Percentiles rank a stretch among this genome's conserved stretches.
Conservation (phyloP, 2,888 invertebrate genomes). For the Nesidiocoris tenuis region DNA sequence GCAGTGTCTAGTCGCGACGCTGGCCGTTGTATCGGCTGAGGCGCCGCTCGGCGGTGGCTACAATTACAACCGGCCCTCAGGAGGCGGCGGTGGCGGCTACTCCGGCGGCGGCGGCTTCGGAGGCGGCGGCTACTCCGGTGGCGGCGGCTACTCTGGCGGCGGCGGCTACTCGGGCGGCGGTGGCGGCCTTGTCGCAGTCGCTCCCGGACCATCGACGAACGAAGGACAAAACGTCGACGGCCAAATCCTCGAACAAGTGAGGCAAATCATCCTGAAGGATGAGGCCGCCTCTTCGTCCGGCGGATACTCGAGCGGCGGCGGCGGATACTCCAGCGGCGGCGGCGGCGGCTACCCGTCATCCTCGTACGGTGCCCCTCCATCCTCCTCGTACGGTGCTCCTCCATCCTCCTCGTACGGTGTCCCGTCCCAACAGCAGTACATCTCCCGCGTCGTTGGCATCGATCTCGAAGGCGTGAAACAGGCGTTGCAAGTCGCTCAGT, state of each 20-base stretch:
- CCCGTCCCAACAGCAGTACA: conserved; percentile 58
- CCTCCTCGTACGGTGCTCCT: conserved; percentile 51
- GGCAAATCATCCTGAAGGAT: conserved; percentile 80
- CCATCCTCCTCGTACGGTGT: conserved; percentile 57
- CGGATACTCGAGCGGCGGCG: conserved; percentile 54
- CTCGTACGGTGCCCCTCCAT: conserved; percentile 51
- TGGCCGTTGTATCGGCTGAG: conserved; percentile 50
- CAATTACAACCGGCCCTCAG: conserved; percentile 70
- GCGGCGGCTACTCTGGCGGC: conserved; percentile 55
- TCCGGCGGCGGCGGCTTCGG: conserved; percentile 29
- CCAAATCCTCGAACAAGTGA: conserved; percentile 71
- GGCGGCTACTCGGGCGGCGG: conserved; percentile 56
- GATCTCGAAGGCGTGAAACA: conserved; percentile 82
- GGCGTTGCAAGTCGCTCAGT: conserved; percentile 84
- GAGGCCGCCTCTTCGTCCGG: conserved; percentile 56
- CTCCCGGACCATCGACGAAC: conserved; percentile 75
- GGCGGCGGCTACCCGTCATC: conserved; percentile 50
- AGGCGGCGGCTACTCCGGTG: conserved; percentile 51
- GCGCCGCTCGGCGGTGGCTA: conserved; percentile 59
- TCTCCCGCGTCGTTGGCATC: conserved; percentile 75
- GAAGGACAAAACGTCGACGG: conserved; percentile 81
- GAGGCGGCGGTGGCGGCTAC: conserved; percentile 51
- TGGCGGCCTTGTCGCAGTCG: conserved; percentile 73
- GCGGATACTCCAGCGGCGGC: conserved; percentile 58
- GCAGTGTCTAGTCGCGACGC: conserved; percentile 79